Evolutionary conservation across 2,797 vertebrate species (phyloP).

Genomic region (Perodicticus potto): DNA sequence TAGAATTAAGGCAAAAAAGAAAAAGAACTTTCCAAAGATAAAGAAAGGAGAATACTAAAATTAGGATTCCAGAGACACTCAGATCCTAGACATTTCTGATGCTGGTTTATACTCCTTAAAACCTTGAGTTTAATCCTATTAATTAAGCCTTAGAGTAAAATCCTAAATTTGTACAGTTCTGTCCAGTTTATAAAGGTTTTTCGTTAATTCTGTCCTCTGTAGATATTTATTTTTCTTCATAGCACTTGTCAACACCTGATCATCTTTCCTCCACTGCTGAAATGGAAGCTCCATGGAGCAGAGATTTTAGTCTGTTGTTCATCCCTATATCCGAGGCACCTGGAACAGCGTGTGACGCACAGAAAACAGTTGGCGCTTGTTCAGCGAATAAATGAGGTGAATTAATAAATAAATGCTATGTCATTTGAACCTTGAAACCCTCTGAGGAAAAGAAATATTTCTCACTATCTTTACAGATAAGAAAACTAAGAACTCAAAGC

Average conservation of each 20-base stretch:
- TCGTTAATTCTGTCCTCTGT: background rate
- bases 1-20: background rate
- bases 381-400: constrained; percentile 4
- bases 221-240: constrained; percentile 46
- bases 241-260: background rate
- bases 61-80: constrained; percentile 2
- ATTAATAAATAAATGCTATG: background rate
- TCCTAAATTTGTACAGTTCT: constrained; percentile 12
- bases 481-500: constrained; percentile 7
- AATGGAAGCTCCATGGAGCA: constrained; percentile 6
- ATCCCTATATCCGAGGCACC: background rate
- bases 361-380: background rate
- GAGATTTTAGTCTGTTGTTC: background rate
- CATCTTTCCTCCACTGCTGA: background rate
- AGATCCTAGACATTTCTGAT: constrained; percentile 24
- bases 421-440: background rate
- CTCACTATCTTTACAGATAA: background rate
- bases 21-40: background rate
- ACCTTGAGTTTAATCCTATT: constrained; percentile 28
- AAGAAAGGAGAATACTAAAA: background rate
- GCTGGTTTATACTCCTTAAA: background rate
- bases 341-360: background rate
- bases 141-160: constrained; percentile 16
- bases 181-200: constrained; percentile 40
- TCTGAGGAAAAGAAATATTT: background rate